phyloP scores from a whole-genome alignment of 2,797 vertebrate species.

The Sphenopsis melanotis region DNA sequence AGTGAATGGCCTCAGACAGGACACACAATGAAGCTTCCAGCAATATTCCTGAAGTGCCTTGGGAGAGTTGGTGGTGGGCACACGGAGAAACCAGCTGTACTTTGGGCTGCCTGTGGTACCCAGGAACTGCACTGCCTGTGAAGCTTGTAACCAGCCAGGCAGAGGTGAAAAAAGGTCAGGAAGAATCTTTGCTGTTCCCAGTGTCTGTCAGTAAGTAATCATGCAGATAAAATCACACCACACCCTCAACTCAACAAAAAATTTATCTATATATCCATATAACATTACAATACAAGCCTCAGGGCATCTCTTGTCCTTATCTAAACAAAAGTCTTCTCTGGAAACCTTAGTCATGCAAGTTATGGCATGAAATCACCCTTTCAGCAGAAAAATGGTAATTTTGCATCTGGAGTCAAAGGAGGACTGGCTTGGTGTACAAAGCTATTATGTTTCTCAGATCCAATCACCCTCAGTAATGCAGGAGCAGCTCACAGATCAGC shows the following conservation, averaged over 20 bases:
- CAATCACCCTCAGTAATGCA: slow-evolving; percentile 36
- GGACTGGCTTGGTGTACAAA: slow-evolving; percentile 38
- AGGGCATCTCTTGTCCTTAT: slow-evolving; percentile 70
- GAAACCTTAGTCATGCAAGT: slow-evolving; percentile 67
- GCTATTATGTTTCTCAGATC: slow-evolving; percentile 52
- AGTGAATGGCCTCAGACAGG: neutral
- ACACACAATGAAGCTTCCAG: neutral
- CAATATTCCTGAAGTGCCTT: neutral
- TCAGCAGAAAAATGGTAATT: slow-evolving; percentile 66
- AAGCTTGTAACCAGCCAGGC: neutral
- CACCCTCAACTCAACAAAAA: slow-evolving; percentile 60
- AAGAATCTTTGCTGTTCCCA: slow-evolving; percentile 22
- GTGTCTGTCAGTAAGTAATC: slow-evolving; percentile 63
- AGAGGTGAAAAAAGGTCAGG: slow-evolving; percentile 56
- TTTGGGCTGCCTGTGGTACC: neutral
- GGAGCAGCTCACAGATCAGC: neutral
- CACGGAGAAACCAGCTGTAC: neutral
- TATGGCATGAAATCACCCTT: slow-evolving; percentile 68
- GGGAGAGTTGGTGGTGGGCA: neutral
- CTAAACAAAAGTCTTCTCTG: slow-evolving; percentile 69
- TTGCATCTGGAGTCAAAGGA: slow-evolving; percentile 61
- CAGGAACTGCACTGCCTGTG: neutral
- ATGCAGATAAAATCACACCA: slow-evolving; percentile 64
- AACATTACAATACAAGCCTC: slow-evolving; percentile 67
- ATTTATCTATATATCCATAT: slow-evolving; percentile 56